These are phyloP conservation scores for Cebuella pygmaea DNA, from an alignment of 2,797 vertebrate genomes.

Conservation along the genomic window DNA sequence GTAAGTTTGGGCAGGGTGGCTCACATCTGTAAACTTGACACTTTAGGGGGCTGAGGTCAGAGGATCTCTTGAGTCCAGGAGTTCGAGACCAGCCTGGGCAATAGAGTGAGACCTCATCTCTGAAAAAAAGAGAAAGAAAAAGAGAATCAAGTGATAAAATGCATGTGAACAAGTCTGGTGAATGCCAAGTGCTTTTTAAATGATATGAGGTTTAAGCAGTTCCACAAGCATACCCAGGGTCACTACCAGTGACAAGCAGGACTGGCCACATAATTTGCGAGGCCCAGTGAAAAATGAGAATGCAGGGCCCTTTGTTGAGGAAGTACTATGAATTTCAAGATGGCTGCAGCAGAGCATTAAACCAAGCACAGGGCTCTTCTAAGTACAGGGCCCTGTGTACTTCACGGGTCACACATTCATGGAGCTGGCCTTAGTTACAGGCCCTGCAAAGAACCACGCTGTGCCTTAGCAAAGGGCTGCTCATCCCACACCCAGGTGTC, in stretches of 20 bases:
- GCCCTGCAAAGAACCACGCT: background rate
- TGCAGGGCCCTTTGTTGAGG: background rate
- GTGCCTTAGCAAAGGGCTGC: background rate
- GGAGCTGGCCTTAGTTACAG: background rate
- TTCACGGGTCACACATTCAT: background rate
- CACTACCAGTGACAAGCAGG: background rate
- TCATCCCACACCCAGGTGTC: background rate
- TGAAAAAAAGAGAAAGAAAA: background rate
- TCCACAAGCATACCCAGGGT: background rate
- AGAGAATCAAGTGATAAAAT: background rate
- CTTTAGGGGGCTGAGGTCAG: background rate
- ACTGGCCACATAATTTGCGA: background rate
- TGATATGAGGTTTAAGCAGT: background rate
- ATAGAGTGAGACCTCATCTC: background rate
- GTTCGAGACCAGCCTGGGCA: background rate
- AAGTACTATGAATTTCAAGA: slow-evolving; percentile 32
- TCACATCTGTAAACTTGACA: background rate
- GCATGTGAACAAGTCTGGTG: background rate
- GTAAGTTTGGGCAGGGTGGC: background rate
- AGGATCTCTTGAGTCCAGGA: background rate
- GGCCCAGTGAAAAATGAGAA: background rate
- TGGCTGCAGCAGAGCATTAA: background rate
- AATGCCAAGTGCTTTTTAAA: slow-evolving; percentile 3
- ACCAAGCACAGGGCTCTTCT: background rate
- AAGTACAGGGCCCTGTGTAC: background rate